Evolutionary conservation across 2,888 invertebrate genomes (phyloP).

Genomic region (Bellardia pandia): DNA sequence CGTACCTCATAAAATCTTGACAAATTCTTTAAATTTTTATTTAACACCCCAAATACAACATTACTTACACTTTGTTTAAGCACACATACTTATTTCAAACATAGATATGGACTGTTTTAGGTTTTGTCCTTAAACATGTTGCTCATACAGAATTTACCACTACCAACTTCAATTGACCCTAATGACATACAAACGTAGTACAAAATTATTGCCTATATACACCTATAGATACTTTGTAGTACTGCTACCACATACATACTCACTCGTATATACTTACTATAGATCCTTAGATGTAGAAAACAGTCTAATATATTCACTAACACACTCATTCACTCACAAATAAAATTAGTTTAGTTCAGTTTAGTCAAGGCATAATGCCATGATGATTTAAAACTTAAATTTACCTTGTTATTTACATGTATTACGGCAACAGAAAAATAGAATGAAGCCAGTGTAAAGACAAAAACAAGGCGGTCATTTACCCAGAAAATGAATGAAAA

Average conservation of each 20-base stretch:
- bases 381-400: conserved; percentile 67
- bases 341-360: conserved; percentile 69
- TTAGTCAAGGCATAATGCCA: conserved; percentile 59
- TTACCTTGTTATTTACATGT: conserved; percentile 59
- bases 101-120: conserved; percentile 7
- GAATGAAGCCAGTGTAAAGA: conserved; percentile 28
- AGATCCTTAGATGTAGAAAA: conserved; percentile 21
- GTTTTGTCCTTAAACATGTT: conserved; percentile 53
- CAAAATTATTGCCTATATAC: not conserved
- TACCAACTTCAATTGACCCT: conserved; percentile 57
- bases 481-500: conserved; percentile 30
- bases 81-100: not conserved
- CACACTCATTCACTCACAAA: conserved; percentile 47
- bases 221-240: not conserved
- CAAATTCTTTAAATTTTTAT: conserved; percentile 65
- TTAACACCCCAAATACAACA: conserved; percentile 60
- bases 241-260: not conserved
- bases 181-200: conserved; percentile 48
- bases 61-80: conserved; percentile 46
- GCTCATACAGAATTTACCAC: conserved; percentile 51
- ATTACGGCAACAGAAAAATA: conserved; percentile 13
- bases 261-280: not conserved
- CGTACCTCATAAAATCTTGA: conserved; percentile 63
- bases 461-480: conserved; percentile 11
- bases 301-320: conserved; percentile 47